Percentiles rank a stretch among this genome's conserved stretches.
Conservation (phyloP, 2,113 vertebrate species). For the Mastomys coucha region DNA sequence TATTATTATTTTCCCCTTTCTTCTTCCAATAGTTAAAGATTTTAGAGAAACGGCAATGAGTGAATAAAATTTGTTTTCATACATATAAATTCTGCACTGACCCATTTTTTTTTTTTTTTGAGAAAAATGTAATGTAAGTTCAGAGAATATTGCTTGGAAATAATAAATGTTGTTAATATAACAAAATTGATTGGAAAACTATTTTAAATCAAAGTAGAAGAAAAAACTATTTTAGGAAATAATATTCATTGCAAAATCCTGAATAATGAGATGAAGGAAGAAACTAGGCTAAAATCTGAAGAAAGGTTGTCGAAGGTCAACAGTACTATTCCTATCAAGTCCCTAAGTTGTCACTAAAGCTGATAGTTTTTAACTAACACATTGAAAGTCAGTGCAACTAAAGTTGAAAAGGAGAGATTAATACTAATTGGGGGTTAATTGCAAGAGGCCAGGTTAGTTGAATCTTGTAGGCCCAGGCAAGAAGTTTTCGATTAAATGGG, state of each 20-base stretch:
- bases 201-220: neutral
- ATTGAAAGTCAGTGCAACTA: neutral
- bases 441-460: neutral
- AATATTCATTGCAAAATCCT: neutral
- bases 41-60: neutral
- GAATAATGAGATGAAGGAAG: neutral
- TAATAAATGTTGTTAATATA: neutral
- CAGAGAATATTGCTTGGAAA: neutral
- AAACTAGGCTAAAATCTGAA: neutral
- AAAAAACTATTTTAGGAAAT: neutral
- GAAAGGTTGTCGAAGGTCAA: neutral
- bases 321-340: neutral
- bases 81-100: neutral
- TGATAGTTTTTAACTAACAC: neutral
- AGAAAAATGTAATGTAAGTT: too few species aligned
- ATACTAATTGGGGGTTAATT: neutral
- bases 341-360: neutral
- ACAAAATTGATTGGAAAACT: neutral
- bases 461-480: neutral
- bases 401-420: neutral
- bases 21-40: neutral
- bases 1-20: neutral
- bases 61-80: neutral
- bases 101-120: neutral
- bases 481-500: neutral